Conservation (phyloP, 2,113 vertebrate genomes). For the Plotosus lineatus region DNA sequence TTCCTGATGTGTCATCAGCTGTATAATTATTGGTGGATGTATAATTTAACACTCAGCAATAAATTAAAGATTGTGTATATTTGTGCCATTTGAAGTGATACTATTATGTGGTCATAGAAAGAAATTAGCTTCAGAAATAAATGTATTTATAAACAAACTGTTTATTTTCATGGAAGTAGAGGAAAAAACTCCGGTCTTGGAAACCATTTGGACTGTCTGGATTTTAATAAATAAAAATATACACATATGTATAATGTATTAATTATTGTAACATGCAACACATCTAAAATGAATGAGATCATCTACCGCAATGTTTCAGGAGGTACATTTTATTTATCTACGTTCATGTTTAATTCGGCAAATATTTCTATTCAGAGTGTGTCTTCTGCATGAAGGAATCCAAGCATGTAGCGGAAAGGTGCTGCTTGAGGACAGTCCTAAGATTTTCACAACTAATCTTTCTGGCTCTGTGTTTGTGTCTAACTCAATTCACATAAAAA, state of each 20-base stretch:
- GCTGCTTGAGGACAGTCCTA: background rate
- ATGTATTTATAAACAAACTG: slow-evolving; percentile 11
- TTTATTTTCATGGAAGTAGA: background rate
- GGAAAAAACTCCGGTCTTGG: background rate
- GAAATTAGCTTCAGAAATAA: background rate
- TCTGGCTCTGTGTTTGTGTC: background rate
- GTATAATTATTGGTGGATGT: background rate
- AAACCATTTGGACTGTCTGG: background rate
- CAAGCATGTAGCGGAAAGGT: background rate
- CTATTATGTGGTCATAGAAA: background rate
- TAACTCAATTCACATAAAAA: background rate
- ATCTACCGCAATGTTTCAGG: background rate
- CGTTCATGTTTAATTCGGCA: background rate
- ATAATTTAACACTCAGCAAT: background rate
- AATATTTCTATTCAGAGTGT: no score
- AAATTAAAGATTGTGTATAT: slow-evolving; percentile 9
- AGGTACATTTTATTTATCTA: background rate
- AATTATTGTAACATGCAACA: background rate
- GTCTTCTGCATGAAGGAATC: background rate
- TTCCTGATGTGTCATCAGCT: background rate
- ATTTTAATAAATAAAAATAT: no score
- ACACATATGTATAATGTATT: no score
- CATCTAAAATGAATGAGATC: background rate
- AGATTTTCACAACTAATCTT: background rate
- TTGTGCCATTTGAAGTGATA: slow-evolving; percentile 20